Conservation (phyloP, 1,140 invertebrate species). For the Parapsyche elsis region DNA sequence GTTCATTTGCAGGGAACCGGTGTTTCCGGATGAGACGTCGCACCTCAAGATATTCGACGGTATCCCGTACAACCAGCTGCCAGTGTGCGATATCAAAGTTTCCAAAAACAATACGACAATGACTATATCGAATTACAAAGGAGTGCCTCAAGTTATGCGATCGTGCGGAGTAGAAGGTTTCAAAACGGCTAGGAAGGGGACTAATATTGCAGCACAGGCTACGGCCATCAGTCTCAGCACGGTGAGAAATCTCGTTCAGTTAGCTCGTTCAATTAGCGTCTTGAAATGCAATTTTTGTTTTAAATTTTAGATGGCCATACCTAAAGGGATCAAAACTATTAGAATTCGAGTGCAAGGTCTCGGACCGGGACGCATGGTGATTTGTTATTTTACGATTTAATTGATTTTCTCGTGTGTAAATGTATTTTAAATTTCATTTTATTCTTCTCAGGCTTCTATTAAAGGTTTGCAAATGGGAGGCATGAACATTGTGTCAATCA, state of each 20-base stretch:
- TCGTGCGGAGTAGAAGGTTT: conserved; percentile 93
- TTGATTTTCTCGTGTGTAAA: conserved; percentile 7
- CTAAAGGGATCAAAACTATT: conserved; percentile 78
- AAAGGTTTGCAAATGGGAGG: conserved; percentile 93
- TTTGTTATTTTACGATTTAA: conserved; percentile 49
- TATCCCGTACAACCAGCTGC: conserved; percentile 80
- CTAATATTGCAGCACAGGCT: conserved; percentile 95
- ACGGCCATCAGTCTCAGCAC: conserved; percentile 82
- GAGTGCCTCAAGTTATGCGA: conserved; percentile 70
- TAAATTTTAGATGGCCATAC: conserved; percentile 76
- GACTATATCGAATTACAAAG: conserved; percentile 75
- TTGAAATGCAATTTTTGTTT: conserved; percentile 27
- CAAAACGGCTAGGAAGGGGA: conserved; percentile 94
- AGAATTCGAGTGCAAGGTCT: conserved; percentile 82
- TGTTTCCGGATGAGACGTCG: conserved; percentile 81
- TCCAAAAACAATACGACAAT: conserved; percentile 91
- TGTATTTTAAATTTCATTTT: conserved; percentile 42
- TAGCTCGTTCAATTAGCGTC: no score
- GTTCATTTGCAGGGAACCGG: conserved; percentile 70
- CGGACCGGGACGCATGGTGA: conserved; percentile 89
- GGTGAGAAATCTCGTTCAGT: conserved; percentile 65
- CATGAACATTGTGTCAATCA: conserved; percentile 88
- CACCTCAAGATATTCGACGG: conserved; percentile 82
- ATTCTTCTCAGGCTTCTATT: conserved; percentile 79
- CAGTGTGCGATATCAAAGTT: conserved; percentile 83